Evolutionary conservation across 2,797 vertebrate species (phyloP), one percentile per base, ranked within the genome.

Genomic region (Typhlichthys subterraneus): DNA sequence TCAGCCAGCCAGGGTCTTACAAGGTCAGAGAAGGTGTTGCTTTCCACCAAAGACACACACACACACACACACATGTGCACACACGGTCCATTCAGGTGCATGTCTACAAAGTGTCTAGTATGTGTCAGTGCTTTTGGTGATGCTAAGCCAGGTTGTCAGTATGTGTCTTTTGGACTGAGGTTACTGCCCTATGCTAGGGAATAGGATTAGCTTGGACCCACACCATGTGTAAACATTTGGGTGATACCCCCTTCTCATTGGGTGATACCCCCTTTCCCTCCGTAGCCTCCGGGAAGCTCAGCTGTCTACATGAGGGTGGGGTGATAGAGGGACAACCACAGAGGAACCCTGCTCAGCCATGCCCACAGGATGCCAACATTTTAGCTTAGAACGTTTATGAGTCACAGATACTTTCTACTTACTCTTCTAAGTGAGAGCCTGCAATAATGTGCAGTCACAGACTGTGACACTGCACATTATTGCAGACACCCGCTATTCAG

Each of bases 161-260:
- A 29, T 76, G 72, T 72, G 79, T 86, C 78, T 75, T 76, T 52
- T 68, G 77, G 77, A 83, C 65, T 17, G 63, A 73, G 75, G 60
- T 83, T 76, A 15, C 60, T 69, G 79, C 87, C 77, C 19, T 42
- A 70, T 79, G 87, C 84, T 65, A 52, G 63, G 61, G 72, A 63
- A 61, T 64, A 79, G 73, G 83, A 89, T 90, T 87, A 88, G 57
- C 73, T 84, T 38, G 75, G 77, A 82, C 80, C 83, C 72, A 68
- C 74, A 70, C 75, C 67, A 60, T 86, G 82, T 88, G 82, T 87
- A 88, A 88, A 89, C 86, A 88, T 85, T 76, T 68, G 62, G 80
- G 73, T 70, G 54, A 69, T 60, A 70, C 66, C 60, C 67, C 57
- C 57, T 53, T 49, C 63, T 65, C 42, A 12, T 23, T 23, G 23